Evolutionary conservation across 2,113 vertebrate species (phyloP).

Genomic region (Apistogramma diplotaenia): DNA sequence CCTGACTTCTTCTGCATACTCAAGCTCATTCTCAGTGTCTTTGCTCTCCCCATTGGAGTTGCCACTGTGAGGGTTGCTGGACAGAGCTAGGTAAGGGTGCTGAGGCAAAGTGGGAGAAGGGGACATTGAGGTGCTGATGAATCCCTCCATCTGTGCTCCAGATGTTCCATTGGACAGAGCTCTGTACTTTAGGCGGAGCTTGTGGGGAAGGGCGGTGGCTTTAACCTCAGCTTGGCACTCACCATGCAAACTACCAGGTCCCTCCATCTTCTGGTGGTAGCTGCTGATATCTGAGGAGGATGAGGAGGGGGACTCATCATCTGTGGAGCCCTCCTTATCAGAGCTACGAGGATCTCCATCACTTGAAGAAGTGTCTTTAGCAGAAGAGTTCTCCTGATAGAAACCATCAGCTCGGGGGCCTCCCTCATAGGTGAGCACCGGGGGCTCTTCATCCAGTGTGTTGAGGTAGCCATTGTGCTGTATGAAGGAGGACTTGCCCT

Average conservation of each 20-base stretch:
- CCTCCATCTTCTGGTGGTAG: conserved; percentile 57
- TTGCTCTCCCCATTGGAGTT: conserved; percentile 52
- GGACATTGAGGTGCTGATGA: conserved; percentile 23
- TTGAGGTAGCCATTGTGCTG: conserved; percentile 72
- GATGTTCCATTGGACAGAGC: conserved; percentile 67
- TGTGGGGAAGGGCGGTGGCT: conserved; percentile 81
- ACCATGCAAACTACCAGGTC: not conserved
- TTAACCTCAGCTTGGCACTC: conserved; percentile 71
- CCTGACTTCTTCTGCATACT: conserved; percentile 18
- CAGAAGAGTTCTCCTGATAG: conserved; percentile 73
- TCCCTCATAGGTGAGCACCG: conserved; percentile 75
- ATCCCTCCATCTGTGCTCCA: conserved; percentile 48
- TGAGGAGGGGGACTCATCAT: conserved; percentile 74
- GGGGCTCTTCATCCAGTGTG: conserved; percentile 75
- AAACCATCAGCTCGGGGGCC: conserved; percentile 58
- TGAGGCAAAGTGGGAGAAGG: conserved; percentile 70
- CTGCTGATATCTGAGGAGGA: conserved; percentile 71
- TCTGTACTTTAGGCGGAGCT: conserved; percentile 82
- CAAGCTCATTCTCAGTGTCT: conserved; percentile 55
- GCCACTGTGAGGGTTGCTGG: conserved; percentile 50
- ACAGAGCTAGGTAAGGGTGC: conserved; percentile 78
- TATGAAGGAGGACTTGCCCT: conserved; percentile 62
- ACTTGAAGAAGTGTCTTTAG: conserved; percentile 77
- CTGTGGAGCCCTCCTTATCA: conserved; percentile 79
- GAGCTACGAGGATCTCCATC: conserved; percentile 76